These are phyloP conservation scores for Tamias sibiricus DNA, from an alignment of 2,113 vertebrate genomes.

Conservation along the genomic window DNA sequence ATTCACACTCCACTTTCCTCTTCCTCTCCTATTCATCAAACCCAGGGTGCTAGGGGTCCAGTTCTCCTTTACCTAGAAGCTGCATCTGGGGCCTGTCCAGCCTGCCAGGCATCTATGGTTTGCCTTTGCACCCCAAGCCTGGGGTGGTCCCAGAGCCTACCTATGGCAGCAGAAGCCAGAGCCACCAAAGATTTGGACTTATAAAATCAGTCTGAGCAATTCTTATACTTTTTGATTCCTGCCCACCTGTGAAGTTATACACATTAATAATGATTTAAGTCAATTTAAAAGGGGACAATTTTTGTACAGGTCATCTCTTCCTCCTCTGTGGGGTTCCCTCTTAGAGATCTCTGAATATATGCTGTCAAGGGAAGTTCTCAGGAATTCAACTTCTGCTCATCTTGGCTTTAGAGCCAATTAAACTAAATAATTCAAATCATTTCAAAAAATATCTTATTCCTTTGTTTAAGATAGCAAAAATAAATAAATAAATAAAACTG, in stretches of 20 bases:
- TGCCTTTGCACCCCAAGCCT: neutral
- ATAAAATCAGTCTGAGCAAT: neutral
- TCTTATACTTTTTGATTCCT: neutral
- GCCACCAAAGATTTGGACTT: neutral
- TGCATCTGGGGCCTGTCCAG: neutral
- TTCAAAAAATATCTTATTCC: slow-evolving; percentile 1
- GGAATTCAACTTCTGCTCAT: slow-evolving; percentile 25
- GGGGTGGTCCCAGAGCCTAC: accelerated
- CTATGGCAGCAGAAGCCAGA: neutral
- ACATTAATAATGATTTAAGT: neutral
- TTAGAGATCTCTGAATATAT: neutral
- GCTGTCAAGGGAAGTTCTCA: neutral
- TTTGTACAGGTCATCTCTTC: neutral
- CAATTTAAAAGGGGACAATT: neutral
- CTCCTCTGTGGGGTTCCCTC: neutral
- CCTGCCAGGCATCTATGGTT: accelerated
- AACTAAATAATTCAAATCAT: slow-evolving; percentile 46
- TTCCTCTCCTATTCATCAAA: neutral
- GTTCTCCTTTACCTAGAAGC: too few relatives aligned
- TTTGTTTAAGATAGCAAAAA: slow-evolving; percentile 45
- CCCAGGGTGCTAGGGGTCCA: accelerated
- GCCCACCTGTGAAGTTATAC: slow-evolving; percentile 7
- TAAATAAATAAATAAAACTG: slow-evolving; percentile 59
- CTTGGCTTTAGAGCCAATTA: slow-evolving; percentile 62
- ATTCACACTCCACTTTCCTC: too few relatives aligned